Evolutionary conservation across 2,113 vertebrate species (phyloP), one percentile per base, ranked within the genome.

Genomic region (Agapornis roseicollis): DNA sequence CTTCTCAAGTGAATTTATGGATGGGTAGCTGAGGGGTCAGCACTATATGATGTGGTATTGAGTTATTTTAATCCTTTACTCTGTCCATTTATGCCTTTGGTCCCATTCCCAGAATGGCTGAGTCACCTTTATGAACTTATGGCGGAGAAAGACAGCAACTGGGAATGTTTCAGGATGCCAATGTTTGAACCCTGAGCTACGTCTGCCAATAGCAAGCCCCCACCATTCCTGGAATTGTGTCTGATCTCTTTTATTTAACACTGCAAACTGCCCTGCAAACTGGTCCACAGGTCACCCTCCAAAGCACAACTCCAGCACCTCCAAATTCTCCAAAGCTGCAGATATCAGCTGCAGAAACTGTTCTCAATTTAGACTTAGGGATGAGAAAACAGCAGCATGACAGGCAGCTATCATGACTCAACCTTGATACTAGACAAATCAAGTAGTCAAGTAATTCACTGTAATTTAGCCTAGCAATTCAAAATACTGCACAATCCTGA

Each of bases 11-110:
- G 73, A 90, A 95, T 86, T 96, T 96, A 93, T 58, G 80, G 85
- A 64, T 35, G 69, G 56, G 65, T 92, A 94, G 90, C 93, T 92
- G 90, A 94, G 73, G 47, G 80, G 77, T 95, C 96, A 96, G 93
- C 80, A 72, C 23, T 88, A 56, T n/a, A 28, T 69, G 77, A 90
- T 92, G 52, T 53, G 37, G 31, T 93, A 93, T 18, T 69, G 86
- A 88, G 65, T 64, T 88, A 93, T 93, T 97, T 95, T 96, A 95
- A 61, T 95, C 41, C 70, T 90, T 93, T 61, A 53, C n/a, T 69
- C 72, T n/a, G n/a, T 72, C 92, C 80, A 53, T 80, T 96, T 96
- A 83, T 93, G 82, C 52, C 55, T 90, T 95, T 96, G 94, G 90
- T 88, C 55, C 61, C 80, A 63, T 95, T 96, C 90, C 92, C 94